Conservation (phyloP, 2,797 vertebrate genomes). For the Nannoperca obscura region DNA sequence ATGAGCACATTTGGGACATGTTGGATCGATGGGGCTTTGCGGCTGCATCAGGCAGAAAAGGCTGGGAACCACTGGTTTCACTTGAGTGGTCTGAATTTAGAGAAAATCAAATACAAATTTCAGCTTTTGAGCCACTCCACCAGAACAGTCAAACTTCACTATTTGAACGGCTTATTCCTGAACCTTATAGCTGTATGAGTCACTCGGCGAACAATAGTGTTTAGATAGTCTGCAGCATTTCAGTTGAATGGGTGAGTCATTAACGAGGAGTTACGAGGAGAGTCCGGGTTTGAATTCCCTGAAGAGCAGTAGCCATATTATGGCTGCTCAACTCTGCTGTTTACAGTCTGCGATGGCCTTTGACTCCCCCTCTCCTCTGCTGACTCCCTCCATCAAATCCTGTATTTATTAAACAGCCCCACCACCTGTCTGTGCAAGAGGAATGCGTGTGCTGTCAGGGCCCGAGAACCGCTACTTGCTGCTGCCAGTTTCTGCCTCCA, state of each 20-base stretch:
- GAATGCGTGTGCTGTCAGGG: conserved; percentile 66
- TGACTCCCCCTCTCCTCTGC: conserved; percentile 50
- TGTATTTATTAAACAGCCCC: conserved; percentile 82
- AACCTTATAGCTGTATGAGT: conserved; percentile 21
- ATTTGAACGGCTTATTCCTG: conserved; percentile 1
- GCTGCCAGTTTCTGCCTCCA: conserved; percentile 59
- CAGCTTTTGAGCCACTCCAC: conserved; percentile 3
- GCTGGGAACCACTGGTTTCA: background rate
- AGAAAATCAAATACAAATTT: background rate
- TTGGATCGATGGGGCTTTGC: background rate
- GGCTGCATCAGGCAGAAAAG: background rate
- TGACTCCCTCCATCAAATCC: conserved; percentile 69
- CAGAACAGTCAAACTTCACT: background rate
- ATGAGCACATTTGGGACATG: background rate
- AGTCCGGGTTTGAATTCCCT: conserved; percentile 40
- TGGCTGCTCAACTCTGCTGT: conserved; percentile 68
- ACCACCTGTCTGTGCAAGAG: conserved; percentile 78
- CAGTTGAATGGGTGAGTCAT: conserved; percentile 59
- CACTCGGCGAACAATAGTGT: conserved; percentile 35
- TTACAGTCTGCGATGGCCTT: conserved; percentile 74
- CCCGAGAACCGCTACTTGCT: conserved; percentile 24
- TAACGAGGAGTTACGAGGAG: conserved; percentile 59
- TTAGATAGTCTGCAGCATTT: conserved; percentile 24
- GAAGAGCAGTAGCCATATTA: conserved; percentile 72
- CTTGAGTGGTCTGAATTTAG: background rate